Evolutionary conservation across 1,140 invertebrate species (phyloP).

Genomic region (Drosophila paulistorum): DNA sequence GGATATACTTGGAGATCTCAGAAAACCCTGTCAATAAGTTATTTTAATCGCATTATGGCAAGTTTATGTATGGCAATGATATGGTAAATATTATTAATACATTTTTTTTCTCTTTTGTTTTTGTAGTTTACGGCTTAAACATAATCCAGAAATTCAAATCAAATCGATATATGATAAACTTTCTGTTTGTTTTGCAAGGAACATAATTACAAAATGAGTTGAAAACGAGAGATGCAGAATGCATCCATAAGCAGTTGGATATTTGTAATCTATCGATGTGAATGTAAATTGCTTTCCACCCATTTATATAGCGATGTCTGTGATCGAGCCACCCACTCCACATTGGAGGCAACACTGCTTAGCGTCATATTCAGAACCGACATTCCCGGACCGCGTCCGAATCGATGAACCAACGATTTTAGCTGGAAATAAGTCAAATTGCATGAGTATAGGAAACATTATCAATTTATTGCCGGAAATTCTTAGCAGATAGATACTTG

Average conservation of each 20-base stretch:
- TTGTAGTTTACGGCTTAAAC: slow-evolving; percentile 43
- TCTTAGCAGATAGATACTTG: no score
- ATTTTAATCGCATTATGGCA: slow-evolving; percentile 33
- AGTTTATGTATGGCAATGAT: slow-evolving; percentile 65
- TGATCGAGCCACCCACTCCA: slow-evolving; percentile 81
- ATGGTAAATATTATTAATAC: slow-evolving; percentile 66
- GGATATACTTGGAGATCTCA: slow-evolving; percentile 51
- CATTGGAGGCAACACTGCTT: slow-evolving; percentile 81
- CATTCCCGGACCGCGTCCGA: slow-evolving; percentile 81
- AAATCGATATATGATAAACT: slow-evolving; percentile 27
- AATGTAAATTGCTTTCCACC: slow-evolving; percentile 79
- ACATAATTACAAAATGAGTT: slow-evolving; percentile 77
- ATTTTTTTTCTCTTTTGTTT: not conserved
- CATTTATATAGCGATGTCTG: slow-evolving; percentile 81
- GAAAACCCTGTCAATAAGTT: slow-evolving; percentile 21
- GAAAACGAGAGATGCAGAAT: slow-evolving; percentile 13
- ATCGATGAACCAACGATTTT: slow-evolving; percentile 80
- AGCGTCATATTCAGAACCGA: slow-evolving; percentile 80
- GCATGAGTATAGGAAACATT: not conserved
- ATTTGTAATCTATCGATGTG: slow-evolving; percentile 60
- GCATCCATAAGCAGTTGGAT: not conserved
- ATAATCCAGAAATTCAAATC: slow-evolving; percentile 33
- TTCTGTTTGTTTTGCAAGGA: slow-evolving; percentile 53
- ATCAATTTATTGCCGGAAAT: not conserved
- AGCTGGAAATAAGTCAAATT: slow-evolving; percentile 44